These are phyloP conservation scores for Turritopsis dohrnii DNA, from an alignment of 30 jellyfish, hydroid and myxozoan species.

Conservation along the genomic window DNA sequence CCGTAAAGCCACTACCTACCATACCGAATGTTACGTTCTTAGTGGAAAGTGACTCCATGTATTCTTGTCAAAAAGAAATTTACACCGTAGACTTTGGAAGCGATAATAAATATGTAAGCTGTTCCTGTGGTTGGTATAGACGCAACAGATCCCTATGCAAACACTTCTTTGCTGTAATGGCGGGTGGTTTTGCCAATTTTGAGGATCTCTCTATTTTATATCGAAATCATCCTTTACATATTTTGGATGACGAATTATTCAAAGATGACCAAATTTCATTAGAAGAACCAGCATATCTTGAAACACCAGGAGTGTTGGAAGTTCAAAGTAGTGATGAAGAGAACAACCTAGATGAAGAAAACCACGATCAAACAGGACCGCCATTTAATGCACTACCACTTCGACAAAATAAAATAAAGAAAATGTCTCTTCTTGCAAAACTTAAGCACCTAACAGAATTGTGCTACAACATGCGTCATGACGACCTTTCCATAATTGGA, in stretches of 20 bases:
- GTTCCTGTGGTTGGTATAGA: background rate
- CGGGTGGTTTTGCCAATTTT: background rate
- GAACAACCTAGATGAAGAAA: background rate
- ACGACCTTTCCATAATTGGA: background rate
- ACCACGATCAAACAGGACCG: background rate
- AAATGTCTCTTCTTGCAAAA: background rate
- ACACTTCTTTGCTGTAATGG: background rate
- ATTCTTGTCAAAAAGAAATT: background rate
- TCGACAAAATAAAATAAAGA: background rate
- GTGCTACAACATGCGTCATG: background rate
- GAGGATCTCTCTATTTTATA: background rate
- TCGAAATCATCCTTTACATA: slow-evolving; percentile 5
- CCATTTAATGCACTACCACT: background rate
- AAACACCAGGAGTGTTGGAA: background rate
- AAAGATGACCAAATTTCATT: background rate
- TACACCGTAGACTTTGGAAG: background rate
- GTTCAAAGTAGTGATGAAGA: background rate
- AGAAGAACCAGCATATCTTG: background rate
- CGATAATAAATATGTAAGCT: background rate
- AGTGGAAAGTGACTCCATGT: background rate
- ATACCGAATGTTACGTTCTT: background rate
- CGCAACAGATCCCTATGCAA: slow-evolving; percentile 6
- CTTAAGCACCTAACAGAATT: background rate
- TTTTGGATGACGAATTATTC: background rate
- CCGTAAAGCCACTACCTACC: background rate